Percentiles rank a stretch among this genome's conserved stretches.
These are phyloP conservation scores for Leuciscus idus DNA, from an alignment of 2,113 vertebrate species.

Conservation along the genomic window DNA sequence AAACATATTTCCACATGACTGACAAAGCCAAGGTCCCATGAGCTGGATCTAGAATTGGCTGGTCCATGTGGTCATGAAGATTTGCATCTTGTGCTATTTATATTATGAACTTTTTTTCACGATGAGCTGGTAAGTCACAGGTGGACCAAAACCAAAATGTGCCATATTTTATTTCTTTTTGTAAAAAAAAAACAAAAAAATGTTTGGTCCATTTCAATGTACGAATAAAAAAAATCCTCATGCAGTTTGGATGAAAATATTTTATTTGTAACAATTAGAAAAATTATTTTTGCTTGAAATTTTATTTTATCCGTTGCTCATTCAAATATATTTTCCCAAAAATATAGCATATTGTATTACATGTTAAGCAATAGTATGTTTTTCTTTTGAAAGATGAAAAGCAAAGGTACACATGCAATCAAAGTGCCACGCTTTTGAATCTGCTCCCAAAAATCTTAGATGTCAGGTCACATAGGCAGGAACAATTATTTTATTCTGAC, in stretches of 20 bases:
- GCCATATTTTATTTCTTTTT: not conserved
- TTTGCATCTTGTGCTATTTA: conserved; percentile 26
- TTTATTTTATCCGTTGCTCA: not conserved
- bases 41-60: conserved; percentile 37
- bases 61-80: conserved; percentile 7
- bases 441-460: conserved; percentile 9
- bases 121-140: not conserved
- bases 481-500: conserved; percentile 33
- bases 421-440: not conserved
- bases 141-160: not conserved
- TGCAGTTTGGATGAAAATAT: not conserved
- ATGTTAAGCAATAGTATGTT: not conserved
- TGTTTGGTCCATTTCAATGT: not conserved
- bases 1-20: conserved; percentile 60
- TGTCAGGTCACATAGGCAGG: conserved; percentile 32
- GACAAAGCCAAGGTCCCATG: conserved; percentile 59
- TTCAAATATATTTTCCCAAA: not conserved
- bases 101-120: not conserved
- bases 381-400: conserved; percentile 3
- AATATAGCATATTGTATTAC: conserved; percentile 5
- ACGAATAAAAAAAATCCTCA: not conserved
- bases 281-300: not conserved
- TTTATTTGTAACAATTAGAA: not conserved
- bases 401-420: not conserved
- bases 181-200: not conserved